Conservation (phyloP, 2,113 vertebrate species). For the Capreolus pygargus region DNA sequence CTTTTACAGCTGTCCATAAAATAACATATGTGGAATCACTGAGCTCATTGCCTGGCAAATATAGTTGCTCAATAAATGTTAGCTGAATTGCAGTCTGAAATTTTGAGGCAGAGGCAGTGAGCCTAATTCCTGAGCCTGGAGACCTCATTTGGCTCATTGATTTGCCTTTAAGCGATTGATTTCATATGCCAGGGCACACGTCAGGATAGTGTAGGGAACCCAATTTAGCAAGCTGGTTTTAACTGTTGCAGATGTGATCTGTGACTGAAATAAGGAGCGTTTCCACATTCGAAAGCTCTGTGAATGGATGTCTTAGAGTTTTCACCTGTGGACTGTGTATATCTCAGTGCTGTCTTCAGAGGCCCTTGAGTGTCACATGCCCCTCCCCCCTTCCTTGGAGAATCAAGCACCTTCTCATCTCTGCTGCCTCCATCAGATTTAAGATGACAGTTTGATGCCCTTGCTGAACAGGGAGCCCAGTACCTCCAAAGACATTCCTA, state of each 20-base stretch:
- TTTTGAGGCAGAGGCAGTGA: slow-evolving; percentile 18
- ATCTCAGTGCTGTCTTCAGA: background rate
- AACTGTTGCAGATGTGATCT: slow-evolving; percentile 56
- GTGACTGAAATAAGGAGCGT: slow-evolving; percentile 33
- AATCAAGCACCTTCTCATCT: background rate
- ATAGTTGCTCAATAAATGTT: slow-evolving; percentile 69
- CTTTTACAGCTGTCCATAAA: background rate
- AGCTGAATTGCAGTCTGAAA: slow-evolving; percentile 59
- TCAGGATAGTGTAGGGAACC: background rate
- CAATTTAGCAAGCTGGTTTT: slow-evolving; percentile 57
- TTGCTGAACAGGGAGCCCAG: background rate
- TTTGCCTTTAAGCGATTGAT: slow-evolving; percentile 65
- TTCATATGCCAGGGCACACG: slow-evolving; percentile 59
- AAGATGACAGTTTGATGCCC: background rate
- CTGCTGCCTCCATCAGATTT: background rate
- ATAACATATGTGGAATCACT: background rate
- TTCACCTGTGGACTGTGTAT: background rate
- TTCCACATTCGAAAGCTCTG: background rate
- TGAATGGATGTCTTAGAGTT: background rate
- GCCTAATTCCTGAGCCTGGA: slow-evolving; percentile 44
- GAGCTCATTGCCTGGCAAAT: slow-evolving; percentile 32
- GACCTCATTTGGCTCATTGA: slow-evolving; percentile 69
- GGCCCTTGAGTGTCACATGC: background rate
- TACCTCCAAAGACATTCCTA: background rate
- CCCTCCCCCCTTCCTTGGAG: background rate